These are phyloP conservation scores for Heliothis peltigera DNA, from an alignment of 2,888 invertebrate genomes.

Conservation along the genomic window DNA sequence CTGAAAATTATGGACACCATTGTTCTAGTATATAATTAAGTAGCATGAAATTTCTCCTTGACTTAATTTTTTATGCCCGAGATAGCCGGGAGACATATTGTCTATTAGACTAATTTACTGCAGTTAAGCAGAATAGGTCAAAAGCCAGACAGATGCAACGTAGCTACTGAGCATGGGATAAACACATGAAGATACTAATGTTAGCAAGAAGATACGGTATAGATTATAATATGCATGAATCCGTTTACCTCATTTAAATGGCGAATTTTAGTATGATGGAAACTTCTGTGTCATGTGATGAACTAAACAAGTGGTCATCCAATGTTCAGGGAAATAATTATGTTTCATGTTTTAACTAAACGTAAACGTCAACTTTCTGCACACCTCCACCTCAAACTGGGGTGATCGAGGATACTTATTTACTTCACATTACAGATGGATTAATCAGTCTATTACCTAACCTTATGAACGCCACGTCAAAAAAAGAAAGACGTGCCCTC, in stretches of 20 bases:
- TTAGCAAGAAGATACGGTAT: too few relatives aligned
- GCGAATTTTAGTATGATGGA: not conserved
- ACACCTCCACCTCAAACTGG: not conserved
- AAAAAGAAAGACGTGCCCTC: too few relatives aligned
- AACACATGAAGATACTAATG: not conserved
- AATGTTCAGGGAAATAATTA: not conserved
- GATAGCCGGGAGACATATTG: conserved; percentile 20
- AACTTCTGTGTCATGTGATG: not conserved
- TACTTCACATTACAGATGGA: too few relatives aligned
- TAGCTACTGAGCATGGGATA: conserved; percentile 3
- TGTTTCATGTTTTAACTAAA: not conserved
- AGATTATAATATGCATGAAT: too few relatives aligned
- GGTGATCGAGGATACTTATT: too few relatives aligned
- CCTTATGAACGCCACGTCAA: too few relatives aligned
- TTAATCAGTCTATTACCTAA: too few relatives aligned
- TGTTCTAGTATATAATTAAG: conserved; percentile 31
- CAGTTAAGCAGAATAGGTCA: conserved; percentile 47
- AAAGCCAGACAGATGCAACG: conserved; percentile 48
- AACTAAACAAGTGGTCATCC: not conserved
- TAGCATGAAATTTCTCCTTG: conserved; percentile 52
- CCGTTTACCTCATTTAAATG: too few relatives aligned
- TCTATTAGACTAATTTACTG: conserved; percentile 53
- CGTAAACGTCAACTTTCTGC: not conserved
- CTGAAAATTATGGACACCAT: conserved; percentile 8
- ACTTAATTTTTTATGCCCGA: conserved; percentile 22